These are phyloP conservation scores for Cataglyphis cursor DNA, from an alignment of 2,888 invertebrate species.

Conservation along the genomic window DNA sequence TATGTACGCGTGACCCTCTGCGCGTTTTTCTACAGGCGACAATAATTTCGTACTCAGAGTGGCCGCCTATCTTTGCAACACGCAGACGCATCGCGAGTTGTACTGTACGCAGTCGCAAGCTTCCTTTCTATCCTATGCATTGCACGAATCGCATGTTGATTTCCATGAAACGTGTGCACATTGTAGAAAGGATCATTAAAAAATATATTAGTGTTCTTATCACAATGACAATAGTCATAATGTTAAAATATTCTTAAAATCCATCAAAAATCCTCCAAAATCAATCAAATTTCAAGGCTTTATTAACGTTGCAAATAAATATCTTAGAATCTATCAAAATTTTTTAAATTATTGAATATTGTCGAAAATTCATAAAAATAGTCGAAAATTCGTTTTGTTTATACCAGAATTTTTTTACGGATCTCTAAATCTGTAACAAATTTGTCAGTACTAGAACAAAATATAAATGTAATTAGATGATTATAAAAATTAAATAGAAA, in stretches of 20 bases:
- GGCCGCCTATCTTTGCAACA: slow-evolving; percentile 31
- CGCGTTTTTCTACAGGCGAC: slow-evolving; percentile 47
- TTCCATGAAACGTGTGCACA: background rate
- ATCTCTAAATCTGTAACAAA: no score
- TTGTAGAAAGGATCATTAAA: background rate
- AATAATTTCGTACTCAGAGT: slow-evolving; percentile 36
- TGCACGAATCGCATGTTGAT: slow-evolving; percentile 23
- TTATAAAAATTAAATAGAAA: background rate
- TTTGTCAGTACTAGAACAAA: background rate
- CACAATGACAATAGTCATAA: background rate
- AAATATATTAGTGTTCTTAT: background rate
- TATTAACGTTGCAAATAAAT: background rate
- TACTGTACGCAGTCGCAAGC: slow-evolving; percentile 31
- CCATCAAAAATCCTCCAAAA: no score
- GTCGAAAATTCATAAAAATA: background rate
- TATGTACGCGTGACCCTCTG: slow-evolving; percentile 33
- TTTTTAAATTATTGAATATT: background rate
- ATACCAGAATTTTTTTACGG: no score
- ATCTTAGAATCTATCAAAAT: background rate
- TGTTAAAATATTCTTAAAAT: background rate
- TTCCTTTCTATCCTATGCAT: slow-evolving; percentile 8
- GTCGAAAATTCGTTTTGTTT: background rate
- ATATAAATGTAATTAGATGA: background rate
- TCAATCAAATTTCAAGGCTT: background rate
- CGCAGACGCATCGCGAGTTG: slow-evolving; percentile 33